phyloP scores from a whole-genome alignment of 1,140 invertebrate genomes.

The Drosophila subpulchrella region DNA sequence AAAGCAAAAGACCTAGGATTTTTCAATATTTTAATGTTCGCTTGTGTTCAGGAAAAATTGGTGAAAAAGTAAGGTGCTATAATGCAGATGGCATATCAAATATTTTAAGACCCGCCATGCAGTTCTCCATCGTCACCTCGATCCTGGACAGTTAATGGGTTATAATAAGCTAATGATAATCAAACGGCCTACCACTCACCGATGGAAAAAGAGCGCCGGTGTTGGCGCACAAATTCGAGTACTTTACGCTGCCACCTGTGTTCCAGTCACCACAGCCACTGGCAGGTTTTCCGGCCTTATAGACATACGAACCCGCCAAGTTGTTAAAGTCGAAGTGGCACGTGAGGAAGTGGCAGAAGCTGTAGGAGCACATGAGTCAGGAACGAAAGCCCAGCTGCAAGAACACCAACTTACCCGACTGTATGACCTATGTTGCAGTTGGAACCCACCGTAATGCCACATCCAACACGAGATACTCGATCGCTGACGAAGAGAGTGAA shows the following conservation, averaged over 20 bases:
- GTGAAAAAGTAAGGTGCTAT: too few species aligned
- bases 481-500: slow-evolving; percentile 43
- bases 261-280: slow-evolving; percentile 38
- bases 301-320: slow-evolving; percentile 16
- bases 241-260: not conserved
- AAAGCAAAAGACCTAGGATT: not conserved
- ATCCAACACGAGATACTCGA: slow-evolving; percentile 61
- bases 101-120: too few species aligned
- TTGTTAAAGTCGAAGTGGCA: slow-evolving; percentile 57
- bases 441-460: slow-evolving; percentile 27
- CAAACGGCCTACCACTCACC: slow-evolving; percentile 4
- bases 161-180: too few species aligned
- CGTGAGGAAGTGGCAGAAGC: slow-evolving; percentile 46
- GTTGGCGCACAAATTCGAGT: slow-evolving; percentile 40
- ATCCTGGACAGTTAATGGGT: not conserved
- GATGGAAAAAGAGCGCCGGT: slow-evolving; percentile 27
- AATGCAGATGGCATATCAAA: too few species aligned
- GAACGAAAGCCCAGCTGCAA: not conserved
- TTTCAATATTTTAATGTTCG: not conserved
- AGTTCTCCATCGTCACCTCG: not conserved
- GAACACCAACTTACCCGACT: not conserved
- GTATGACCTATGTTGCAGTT: slow-evolving; percentile 4
- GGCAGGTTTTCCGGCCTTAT: slow-evolving; percentile 24
- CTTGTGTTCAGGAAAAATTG: not conserved
- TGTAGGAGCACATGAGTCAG: not conserved